Conservation (phyloP, 2,888 invertebrate species). For the Drosophila histrio region DNA sequence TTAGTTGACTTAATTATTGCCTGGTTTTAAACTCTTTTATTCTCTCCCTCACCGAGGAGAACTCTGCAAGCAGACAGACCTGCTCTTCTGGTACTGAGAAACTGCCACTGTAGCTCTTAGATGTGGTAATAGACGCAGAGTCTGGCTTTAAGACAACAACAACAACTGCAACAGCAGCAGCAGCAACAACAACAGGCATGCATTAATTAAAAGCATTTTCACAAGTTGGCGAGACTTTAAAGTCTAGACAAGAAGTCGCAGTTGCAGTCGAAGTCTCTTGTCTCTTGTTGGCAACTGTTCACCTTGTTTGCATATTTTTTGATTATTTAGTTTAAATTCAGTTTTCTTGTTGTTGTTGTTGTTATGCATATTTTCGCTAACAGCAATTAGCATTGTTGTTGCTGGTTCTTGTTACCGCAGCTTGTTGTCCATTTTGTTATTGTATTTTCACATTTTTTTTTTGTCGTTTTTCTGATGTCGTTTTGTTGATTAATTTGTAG, state of each 20-base stretch:
- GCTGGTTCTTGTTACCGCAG: conserved; percentile 26
- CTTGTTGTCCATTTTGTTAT: conserved; percentile 23
- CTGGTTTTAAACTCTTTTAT: neutral
- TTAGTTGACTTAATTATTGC: conserved; percentile 20
- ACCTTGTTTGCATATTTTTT: conserved; percentile 74
- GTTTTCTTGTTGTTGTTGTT: conserved; percentile 27
- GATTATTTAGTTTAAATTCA: conserved; percentile 62
- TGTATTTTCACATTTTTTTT: conserved; percentile 2
- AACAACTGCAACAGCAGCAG: conserved; percentile 30
- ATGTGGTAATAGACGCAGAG: conserved; percentile 55
- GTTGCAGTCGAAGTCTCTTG: conserved; percentile 10
- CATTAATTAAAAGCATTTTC: conserved; percentile 74
- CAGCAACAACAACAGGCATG: conserved; percentile 49
- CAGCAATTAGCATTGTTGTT: conserved; percentile 70
- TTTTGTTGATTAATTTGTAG: conserved; percentile 30
- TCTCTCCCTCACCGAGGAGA: neutral
- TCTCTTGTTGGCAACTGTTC: conserved; percentile 58
- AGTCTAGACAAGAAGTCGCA: conserved; percentile 58
- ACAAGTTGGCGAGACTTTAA: conserved; percentile 58
- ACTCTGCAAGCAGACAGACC: conserved; percentile 1
- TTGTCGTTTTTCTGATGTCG: neutral
- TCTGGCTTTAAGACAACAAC: conserved; percentile 35
- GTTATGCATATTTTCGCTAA: conserved; percentile 53
- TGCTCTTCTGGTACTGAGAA: neutral
- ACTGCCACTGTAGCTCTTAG: neutral